Conservation (phyloP, 2,797 vertebrate species). For the Danionella dracula region DNA sequence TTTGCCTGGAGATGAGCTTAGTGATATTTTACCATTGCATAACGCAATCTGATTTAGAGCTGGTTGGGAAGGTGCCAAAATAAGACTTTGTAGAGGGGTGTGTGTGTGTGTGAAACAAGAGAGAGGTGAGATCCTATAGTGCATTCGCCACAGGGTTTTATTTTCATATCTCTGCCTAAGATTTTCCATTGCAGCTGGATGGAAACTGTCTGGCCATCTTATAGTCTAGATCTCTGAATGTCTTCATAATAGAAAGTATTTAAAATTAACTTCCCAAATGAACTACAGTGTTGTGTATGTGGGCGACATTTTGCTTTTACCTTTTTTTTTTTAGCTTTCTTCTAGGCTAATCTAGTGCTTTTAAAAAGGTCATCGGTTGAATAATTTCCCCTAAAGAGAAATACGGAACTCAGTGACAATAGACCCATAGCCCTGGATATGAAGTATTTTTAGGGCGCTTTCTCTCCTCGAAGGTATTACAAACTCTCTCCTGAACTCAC, state of each 20-base stretch:
- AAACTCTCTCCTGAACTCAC: no score
- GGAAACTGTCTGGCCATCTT: constrained; percentile 7
- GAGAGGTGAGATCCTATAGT: no score
- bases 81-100: constrained; percentile 7
- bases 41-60: constrained; percentile 52
- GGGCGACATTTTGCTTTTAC: neutral
- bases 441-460: no score
- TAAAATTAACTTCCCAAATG: neutral
- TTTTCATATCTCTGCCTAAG: neutral
- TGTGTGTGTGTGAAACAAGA: neutral
- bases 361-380: no score
- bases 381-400: no score
- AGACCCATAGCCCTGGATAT: no score
- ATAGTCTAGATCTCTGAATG: neutral
- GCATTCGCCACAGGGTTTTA: no score
- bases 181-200: constrained; percentile 9
- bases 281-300: neutral
- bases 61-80: constrained; percentile 38
- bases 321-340: no score
- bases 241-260: neutral
- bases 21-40: constrained; percentile 61
- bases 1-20: constrained; percentile 58
- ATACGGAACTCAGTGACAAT: no score
- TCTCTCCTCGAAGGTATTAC: no score
- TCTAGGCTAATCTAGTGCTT: no score